These are phyloP conservation scores for Lysandra coridon DNA, from an alignment of 2,888 invertebrate species.

Conservation along the genomic window DNA sequence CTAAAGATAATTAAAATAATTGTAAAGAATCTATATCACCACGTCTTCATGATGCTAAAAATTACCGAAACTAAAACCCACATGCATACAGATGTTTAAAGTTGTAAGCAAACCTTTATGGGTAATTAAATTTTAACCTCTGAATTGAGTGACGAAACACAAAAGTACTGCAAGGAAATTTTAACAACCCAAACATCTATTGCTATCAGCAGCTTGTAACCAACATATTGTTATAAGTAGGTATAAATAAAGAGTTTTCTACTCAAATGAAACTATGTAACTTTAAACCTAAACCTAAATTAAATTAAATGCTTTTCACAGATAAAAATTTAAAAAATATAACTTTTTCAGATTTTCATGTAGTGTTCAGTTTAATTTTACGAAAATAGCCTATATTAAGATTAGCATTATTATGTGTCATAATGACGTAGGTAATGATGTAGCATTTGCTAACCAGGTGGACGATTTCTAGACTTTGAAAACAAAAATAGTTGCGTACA, in stretches of 20 bases:
- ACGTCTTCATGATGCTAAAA: background rate
- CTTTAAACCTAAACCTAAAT: background rate
- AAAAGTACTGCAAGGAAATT: background rate
- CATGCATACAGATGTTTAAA: constrained; percentile 9
- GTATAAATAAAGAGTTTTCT: background rate
- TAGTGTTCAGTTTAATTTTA: background rate
- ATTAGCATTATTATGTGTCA: background rate
- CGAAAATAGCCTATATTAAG: no score
- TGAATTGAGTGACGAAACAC: constrained; percentile 28
- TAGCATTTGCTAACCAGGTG: background rate
- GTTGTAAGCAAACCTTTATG: constrained; percentile 28
- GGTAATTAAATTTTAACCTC: constrained; percentile 21
- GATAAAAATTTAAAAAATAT: background rate
- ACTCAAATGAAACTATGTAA: background rate
- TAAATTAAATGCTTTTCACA: background rate
- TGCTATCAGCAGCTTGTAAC: background rate
- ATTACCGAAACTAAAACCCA: constrained; percentile 9
- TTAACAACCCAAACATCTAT: background rate
- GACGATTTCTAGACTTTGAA: background rate
- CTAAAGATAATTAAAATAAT: background rate
- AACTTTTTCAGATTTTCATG: no score
- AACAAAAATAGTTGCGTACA: background rate
- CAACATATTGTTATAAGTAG: background rate
- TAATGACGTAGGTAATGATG: background rate
- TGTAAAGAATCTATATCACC: background rate